Percentiles rank a stretch among this genome's conserved stretches.
Evolutionary conservation across 2,113 vertebrate genomes (phyloP).

Genomic region (Istiophorus platypterus): DNA sequence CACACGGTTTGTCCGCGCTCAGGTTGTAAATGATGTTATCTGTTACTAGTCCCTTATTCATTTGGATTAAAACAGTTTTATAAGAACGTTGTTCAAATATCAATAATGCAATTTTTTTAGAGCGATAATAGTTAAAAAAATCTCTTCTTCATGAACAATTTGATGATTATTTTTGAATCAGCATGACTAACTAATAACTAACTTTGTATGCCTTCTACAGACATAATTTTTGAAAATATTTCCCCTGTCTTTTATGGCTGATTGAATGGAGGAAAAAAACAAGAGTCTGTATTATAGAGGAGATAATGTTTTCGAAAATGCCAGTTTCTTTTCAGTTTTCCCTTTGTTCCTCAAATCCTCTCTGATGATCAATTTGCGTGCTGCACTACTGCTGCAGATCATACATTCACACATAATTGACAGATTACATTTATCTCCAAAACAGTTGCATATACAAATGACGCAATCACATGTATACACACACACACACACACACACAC

Average conservation of each 20-base stretch:
- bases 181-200: too few relatives aligned
- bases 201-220: background rate
- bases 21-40: background rate
- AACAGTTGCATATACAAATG: conserved; percentile 44
- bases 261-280: background rate
- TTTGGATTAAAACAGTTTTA: background rate
- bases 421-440: conserved; percentile 52
- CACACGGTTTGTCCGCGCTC: background rate
- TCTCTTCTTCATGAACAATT: too few relatives aligned
- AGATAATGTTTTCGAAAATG: background rate
- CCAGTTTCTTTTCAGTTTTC: background rate
- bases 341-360: background rate
- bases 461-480: background rate
- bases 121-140: background rate
- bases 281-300: background rate
- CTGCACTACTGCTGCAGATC: conserved; percentile 12
- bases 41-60: background rate
- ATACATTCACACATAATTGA: conserved; percentile 27
- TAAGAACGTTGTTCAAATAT: background rate
- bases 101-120: background rate
- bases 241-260: background rate
- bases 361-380: background rate
- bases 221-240: background rate
- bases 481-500: conserved; percentile 25
- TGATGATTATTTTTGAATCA: too few relatives aligned